Base-by-base conservation (phyloP, 2,888 invertebrate genomes). In the Yponomeuta malinellus region DNA sequence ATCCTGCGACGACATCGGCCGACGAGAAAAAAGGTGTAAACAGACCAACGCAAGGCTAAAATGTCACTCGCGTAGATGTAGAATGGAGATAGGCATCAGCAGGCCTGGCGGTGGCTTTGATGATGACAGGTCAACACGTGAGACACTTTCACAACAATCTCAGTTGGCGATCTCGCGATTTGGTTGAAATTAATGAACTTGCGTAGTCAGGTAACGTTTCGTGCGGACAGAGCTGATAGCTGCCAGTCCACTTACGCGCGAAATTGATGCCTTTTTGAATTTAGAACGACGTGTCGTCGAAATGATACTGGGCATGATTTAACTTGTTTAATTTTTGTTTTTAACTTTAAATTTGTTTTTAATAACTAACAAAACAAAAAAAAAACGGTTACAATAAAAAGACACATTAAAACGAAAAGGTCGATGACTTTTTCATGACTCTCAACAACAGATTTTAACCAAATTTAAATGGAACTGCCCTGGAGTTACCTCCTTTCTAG, bases 111-210 rank as follows among this genome's bases (percentile, higher is more conserved):
- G 68, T 29, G 29, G 43, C 48, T 68, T 68, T 68, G 68, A 52
- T 4, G 48, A 9, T 29, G 48, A 48, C 68, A 29, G 68, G 68
- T 68, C 48, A 48, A 23, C 68, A 10, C 31, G 48, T 52, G 52
- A 48, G 52, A 76, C 79, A 78, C 79, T 80, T 81, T 77, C 78
- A 75, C 75, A 75, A 59, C 78, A 78, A 83, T 83, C 82, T 76
- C 74, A 66, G 64, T 69, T 71, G 75, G 76, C 74, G 76, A 84
- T 83, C 83, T 79, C 71, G 72, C 71, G 76, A n/a, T 65, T 70
- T 37, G 15, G 52, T 59, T 59, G 52, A 31, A 80, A 80, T 81
- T 83, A 81, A 82, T 82, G 79, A 80, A 78, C 73, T 59, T 31
- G 71, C 72, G 73, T 79, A 75, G 12, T 59, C 52, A 59, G 52